Percentiles rank a stretch among this genome's conserved stretches.
phyloP scores from a whole-genome alignment of 2,888 invertebrate species.

The Trissolcus japonicus region DNA sequence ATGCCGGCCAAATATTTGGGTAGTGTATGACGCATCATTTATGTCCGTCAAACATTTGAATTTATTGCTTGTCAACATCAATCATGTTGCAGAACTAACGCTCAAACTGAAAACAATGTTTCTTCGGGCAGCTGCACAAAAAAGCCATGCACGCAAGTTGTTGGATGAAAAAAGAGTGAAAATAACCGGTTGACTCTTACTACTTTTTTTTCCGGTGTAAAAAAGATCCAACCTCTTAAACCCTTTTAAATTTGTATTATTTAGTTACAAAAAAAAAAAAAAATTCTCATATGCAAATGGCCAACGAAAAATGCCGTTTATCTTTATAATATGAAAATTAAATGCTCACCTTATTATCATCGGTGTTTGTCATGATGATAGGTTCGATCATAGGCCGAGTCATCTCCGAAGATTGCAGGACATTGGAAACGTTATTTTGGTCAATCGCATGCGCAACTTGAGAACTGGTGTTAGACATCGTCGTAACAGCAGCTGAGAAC shows the following conservation, averaged over 20 bases:
- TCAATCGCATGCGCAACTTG: slow-evolving; percentile 31
- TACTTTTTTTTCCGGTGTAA: neutral
- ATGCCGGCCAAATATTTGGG: slow-evolving; percentile 19
- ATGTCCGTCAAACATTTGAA: slow-evolving; percentile 38
- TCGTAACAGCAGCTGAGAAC: slow-evolving; percentile 32
- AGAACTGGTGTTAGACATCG: slow-evolving; percentile 5
- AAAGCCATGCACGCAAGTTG: neutral
- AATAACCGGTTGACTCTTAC: neutral
- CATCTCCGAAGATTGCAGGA: slow-evolving; percentile 30
- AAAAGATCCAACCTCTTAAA: neutral
- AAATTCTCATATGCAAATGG: slow-evolving; percentile 22
- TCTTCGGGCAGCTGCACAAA: slow-evolving; percentile 1
- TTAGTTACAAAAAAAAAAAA: neutral
- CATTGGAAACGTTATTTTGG: slow-evolving; percentile 35
- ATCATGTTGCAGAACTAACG: slow-evolving; percentile 28
- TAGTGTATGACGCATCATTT: slow-evolving; percentile 15
- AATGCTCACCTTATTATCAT: slow-evolving; percentile 24
- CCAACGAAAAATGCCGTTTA: neutral
- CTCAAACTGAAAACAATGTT: slow-evolving; percentile 2
- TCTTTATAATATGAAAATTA: slow-evolving; percentile 34
- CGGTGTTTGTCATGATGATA: slow-evolving; percentile 6
- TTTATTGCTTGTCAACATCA: slow-evolving; percentile 44
- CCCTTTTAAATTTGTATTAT: no score
- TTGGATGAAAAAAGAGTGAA: slow-evolving; percentile 3
- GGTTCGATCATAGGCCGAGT: slow-evolving; percentile 23